A percentile compares a stretch with the other conserved stretches of the same genome.
Evolutionary conservation across 2,113 vertebrate genomes (phyloP).

Genomic region (Actinemys pallida): DNA sequence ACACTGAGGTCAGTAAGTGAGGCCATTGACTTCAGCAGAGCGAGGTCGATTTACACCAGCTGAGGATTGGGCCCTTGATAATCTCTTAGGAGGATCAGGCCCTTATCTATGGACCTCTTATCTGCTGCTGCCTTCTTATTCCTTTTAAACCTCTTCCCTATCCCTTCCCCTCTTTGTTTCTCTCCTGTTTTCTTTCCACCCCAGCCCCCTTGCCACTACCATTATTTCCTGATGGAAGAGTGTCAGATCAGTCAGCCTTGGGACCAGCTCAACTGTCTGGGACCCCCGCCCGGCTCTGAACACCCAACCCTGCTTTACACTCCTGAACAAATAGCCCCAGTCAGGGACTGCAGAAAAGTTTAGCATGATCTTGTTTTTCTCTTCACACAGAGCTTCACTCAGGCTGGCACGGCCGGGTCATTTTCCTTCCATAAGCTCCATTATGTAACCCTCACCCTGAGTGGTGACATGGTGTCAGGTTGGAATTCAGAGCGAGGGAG

Average conservation of each 20-base stretch:
- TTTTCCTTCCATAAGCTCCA: constrained; percentile 72
- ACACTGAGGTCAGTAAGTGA: not conserved
- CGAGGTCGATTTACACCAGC: not conserved
- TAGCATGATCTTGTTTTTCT: constrained; percentile 1
- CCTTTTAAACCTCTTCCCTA: not conserved
- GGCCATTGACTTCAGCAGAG: not conserved
- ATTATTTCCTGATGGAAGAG: not conserved
- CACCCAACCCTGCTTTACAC: not conserved
- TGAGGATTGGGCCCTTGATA: fast-evolving
- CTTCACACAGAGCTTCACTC: constrained; percentile 15
- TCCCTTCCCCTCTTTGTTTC: not conserved
- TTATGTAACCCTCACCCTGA: constrained; percentile 73
- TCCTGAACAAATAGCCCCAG: not conserved
- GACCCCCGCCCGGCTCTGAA: not conserved
- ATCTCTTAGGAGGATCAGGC: not conserved
- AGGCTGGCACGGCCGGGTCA: constrained; percentile 27
- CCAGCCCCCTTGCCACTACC: not conserved
- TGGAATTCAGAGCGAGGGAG: not conserved
- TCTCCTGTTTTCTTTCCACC: not conserved
- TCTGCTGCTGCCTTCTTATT: not conserved
- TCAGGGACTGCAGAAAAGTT: not conserved
- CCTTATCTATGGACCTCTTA: not conserved
- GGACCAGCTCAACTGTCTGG: not conserved
- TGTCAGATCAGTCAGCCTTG: not conserved
- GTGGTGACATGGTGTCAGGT: constrained; percentile 55